Evolutionary conservation across 2,113 vertebrate genomes (phyloP), one percentile per base, ranked within the genome.

Genomic region (pig (Sus scrofa)): DNA sequence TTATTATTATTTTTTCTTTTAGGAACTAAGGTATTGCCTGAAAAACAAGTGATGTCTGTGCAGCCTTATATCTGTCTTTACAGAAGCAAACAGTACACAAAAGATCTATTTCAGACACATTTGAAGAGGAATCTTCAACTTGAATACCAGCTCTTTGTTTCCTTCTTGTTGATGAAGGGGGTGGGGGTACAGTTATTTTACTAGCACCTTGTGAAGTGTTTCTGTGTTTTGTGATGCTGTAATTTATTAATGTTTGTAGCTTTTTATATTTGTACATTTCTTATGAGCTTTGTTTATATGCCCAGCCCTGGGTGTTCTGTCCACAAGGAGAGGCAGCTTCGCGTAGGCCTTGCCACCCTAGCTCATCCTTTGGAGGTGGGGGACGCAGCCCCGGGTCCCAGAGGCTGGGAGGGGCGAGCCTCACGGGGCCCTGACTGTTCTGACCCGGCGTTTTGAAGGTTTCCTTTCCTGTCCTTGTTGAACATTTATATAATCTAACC

Each of bases 201-300:
- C 99, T 99, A 99, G 99, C 99, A 99, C 99, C 99, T 99, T 99
- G 99, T 99, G 99, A 99, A 99, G 99, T 99, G 99, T 99, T 99
- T 99, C 99, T 98, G 99, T 99, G 99, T 99, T 99, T 99, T 98
- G 99, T 99, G 99, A 99, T 98, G 98, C 99, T 99, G 99, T 99
- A 99, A 99, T 99, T 99, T 99, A 99, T 99, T 99, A 99, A 99
- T 99, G 99, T 99, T 99, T 99, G 99, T 99, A 99, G 99, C 99
- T 99, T 99, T 99, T 99, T 99, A 99, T 99, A 99, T 99, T 99
- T 99, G 99, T 99, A 99, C 99, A 99, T 99, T 99, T 99, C 99
- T 99, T 99, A 99, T 99, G 99, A 99, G 98, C 98, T 99, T 99
- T 99, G 99, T 99, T 99, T 99, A 99, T 98, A 99, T 98, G 99